These are phyloP conservation scores for Pheosia gnoma DNA, from an alignment of 2,888 invertebrate species.

Conservation along the genomic window DNA sequence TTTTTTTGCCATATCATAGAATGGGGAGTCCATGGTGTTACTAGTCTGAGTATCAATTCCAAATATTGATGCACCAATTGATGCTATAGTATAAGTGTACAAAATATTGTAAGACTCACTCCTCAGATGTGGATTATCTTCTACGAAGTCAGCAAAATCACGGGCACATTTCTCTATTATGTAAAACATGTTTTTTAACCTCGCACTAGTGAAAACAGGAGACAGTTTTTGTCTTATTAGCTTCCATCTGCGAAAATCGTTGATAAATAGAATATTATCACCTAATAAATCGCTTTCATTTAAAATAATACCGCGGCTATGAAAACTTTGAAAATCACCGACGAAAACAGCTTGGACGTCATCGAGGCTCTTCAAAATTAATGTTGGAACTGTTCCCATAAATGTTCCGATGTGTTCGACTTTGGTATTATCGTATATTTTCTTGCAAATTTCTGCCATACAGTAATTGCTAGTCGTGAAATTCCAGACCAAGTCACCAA, in stretches of 20 bases:
- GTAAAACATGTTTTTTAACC: conserved; percentile 69
- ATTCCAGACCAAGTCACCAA: conserved; percentile 42
- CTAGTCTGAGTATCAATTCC: conserved; percentile 64
- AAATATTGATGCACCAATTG: conserved; percentile 69
- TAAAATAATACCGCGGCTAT: conserved; percentile 51
- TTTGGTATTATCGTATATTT: conserved; percentile 52
- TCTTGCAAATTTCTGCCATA: conserved; percentile 54
- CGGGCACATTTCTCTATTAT: conserved; percentile 59
- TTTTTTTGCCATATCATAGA: conserved; percentile 58
- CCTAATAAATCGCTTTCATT: conserved; percentile 58
- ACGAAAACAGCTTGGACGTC: conserved; percentile 59
- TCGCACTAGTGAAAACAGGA: conserved; percentile 64
- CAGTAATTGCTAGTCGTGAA: conserved; percentile 54
- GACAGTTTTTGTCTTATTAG: conserved; percentile 65
- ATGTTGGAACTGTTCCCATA: conserved; percentile 46
- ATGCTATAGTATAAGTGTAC: conserved; percentile 60
- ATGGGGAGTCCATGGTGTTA: conserved; percentile 65
- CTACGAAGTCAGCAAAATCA: conserved; percentile 56
- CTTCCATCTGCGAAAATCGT: conserved; percentile 64
- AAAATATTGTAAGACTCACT: conserved; percentile 52
- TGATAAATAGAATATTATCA: conserved; percentile 60
- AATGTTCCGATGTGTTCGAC: conserved; percentile 52
- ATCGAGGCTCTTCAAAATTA: conserved; percentile 57
- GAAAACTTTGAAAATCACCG: conserved; percentile 60
- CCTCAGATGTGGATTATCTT: conserved; percentile 39